Evolutionary conservation across 2,113 vertebrate species (phyloP).

Genomic region (Etheostoma cragini): DNA sequence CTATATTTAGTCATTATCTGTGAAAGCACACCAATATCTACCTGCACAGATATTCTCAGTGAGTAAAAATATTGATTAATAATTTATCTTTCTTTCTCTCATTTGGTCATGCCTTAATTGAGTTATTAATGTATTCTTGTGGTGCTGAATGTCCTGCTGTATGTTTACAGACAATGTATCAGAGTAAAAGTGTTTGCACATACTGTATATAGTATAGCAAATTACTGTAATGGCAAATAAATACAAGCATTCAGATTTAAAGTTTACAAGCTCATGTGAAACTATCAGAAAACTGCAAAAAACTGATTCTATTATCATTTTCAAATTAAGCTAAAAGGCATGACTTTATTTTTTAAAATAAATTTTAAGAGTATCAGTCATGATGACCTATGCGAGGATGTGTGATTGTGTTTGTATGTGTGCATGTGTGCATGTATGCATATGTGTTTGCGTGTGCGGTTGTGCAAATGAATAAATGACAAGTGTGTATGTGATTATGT

Average conservation of each 20-base stretch:
- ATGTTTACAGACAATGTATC: constrained; percentile 76
- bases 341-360: constrained; percentile 36
- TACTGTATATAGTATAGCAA: constrained; percentile 32
- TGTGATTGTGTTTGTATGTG: constrained; percentile 28
- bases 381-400: not conserved
- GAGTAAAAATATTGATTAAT: constrained; percentile 53
- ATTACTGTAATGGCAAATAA: constrained; percentile 28
- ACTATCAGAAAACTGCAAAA: constrained; percentile 57
- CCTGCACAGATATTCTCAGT: constrained; percentile 79
- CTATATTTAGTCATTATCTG: constrained; percentile 63
- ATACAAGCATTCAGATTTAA: constrained; percentile 67
- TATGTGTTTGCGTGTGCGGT: constrained; percentile 7
- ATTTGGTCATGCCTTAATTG: constrained; percentile 77
- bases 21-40: constrained; percentile 81
- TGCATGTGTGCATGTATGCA: constrained; percentile 36
- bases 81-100: constrained; percentile 41
- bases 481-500: constrained; percentile 51
- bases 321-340: constrained; percentile 53
- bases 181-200: constrained; percentile 55
- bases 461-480: constrained; percentile 6
- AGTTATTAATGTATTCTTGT: constrained; percentile 61
- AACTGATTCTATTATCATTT: constrained; percentile 28
- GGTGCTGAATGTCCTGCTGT: constrained; percentile 79
- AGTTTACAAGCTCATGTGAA: constrained; percentile 74
- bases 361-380: constrained; percentile 1